phyloP scores from a whole-genome alignment of 2,113 vertebrate genomes.

The Gobius niger region DNA sequence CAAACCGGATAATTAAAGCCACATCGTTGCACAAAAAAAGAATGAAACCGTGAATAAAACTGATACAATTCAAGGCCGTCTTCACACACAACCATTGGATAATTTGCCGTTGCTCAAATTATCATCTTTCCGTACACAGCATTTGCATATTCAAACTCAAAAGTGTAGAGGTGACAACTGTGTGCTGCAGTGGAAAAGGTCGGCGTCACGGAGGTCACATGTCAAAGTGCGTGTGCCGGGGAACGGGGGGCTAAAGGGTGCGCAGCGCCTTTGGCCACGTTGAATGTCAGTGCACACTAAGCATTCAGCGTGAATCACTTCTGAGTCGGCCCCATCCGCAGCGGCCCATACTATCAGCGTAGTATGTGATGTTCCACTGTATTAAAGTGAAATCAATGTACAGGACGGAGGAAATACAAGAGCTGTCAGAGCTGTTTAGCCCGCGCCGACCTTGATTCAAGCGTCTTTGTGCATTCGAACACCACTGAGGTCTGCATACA shows the following conservation, averaged over 20 bases:
- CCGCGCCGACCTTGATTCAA: conserved; percentile 35
- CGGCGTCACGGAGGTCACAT: conserved; percentile 40
- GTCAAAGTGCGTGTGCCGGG: conserved; percentile 39
- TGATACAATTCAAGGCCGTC: not conserved
- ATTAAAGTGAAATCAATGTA: conserved; percentile 29
- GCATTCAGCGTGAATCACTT: conserved; percentile 51
- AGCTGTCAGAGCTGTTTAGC: conserved; percentile 18
- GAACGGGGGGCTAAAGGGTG: conserved; percentile 47
- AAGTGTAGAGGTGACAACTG: conserved; percentile 28
- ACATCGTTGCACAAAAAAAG: not conserved
- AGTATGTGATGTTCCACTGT: conserved; percentile 55
- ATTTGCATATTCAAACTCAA: conserved; percentile 23
- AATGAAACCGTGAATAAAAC: conserved; percentile 4
- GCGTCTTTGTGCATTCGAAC: conserved; percentile 37
- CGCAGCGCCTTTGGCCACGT: conserved; percentile 51
- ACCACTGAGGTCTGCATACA: conserved; percentile 34
- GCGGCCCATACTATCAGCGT: conserved; percentile 42
- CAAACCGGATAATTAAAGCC: conserved; percentile 1
- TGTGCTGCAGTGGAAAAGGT: conserved; percentile 51
- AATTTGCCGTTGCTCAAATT: conserved; percentile 56
- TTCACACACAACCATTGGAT: conserved; percentile 36
- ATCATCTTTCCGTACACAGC: conserved; percentile 33
- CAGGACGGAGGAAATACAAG: conserved; percentile 22
- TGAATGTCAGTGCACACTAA: conserved; percentile 65
- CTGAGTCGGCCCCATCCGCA: conserved; percentile 52